Conservation (phyloP, 2,797 vertebrate species). For the Tangara arthus region DNA sequence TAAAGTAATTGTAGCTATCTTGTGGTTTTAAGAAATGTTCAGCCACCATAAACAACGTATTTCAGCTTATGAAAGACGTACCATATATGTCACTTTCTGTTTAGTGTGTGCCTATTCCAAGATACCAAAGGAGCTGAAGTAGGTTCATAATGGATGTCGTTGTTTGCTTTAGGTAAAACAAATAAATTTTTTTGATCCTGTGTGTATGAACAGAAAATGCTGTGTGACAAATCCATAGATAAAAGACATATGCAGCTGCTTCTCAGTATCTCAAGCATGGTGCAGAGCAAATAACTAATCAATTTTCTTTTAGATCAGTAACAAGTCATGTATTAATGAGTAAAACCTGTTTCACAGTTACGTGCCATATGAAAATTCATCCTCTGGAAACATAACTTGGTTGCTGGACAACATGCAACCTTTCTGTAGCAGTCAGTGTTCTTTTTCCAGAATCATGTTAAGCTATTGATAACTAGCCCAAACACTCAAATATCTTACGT, state of each 20-base stretch:
- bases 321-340: conserved; percentile 52
- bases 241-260: conserved; percentile 60
- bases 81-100: conserved; percentile 34
- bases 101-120: conserved; percentile 74
- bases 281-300: conserved; percentile 73
- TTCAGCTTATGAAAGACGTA: conserved; percentile 25
- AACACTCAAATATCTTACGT: conserved; percentile 40
- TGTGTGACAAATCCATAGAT: conserved; percentile 64
- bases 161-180: conserved; percentile 79
- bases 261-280: conserved; percentile 49
- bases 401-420: conserved; percentile 73
- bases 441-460: neutral
- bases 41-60: neutral
- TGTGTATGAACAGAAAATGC: conserved; percentile 36
- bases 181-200: conserved; percentile 61
- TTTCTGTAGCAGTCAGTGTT: neutral
- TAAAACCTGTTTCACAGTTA: conserved; percentile 40
- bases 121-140: conserved; percentile 70
- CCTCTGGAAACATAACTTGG: conserved; percentile 27
- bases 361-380: conserved; percentile 47
- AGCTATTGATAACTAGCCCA: conserved; percentile 22
- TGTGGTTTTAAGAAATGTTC: neutral
- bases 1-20: neutral
- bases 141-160: conserved; percentile 67
- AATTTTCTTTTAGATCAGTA: conserved; percentile 56